These are phyloP conservation scores for Jordanella pulchra DNA, from an alignment of 2,797 vertebrate species.

Conservation along the genomic window DNA sequence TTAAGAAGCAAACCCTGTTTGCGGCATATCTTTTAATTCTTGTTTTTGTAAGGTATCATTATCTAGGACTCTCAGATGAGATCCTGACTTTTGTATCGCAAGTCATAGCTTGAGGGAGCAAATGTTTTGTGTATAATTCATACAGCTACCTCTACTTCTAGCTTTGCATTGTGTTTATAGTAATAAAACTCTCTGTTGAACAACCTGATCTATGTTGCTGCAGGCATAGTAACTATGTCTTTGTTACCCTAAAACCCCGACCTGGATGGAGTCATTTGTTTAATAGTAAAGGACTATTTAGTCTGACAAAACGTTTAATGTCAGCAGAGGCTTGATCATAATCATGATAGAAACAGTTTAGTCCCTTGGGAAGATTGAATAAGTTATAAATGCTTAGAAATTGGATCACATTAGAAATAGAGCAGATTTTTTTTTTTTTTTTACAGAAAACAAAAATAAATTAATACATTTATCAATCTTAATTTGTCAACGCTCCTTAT, in stretches of 20 bases:
- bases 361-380: neutral
- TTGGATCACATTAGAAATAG: neutral
- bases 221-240: slow-evolving; percentile 53
- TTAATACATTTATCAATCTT: neutral
- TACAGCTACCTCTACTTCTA: neutral
- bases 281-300: slow-evolving; percentile 31
- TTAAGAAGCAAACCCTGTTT: neutral
- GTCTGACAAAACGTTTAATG: slow-evolving; percentile 32
- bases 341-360: neutral
- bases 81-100: neutral
- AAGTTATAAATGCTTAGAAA: neutral
- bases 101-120: neutral
- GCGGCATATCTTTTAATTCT: neutral
- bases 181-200: slow-evolving; percentile 13
- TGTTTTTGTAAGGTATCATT: neutral
- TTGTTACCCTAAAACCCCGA: slow-evolving; percentile 45
- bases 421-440: too few species aligned
- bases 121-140: slow-evolving; percentile 11
- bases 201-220: slow-evolving; percentile 55
- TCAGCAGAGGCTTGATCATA: neutral
- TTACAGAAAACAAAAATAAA: neutral
- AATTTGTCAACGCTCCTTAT: too few species aligned
- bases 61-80: neutral
- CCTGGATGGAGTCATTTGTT: slow-evolving; percentile 9
- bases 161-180: slow-evolving; percentile 16